Conservation (phyloP, 2,113 vertebrate species). For the Rhineura floridana region DNA sequence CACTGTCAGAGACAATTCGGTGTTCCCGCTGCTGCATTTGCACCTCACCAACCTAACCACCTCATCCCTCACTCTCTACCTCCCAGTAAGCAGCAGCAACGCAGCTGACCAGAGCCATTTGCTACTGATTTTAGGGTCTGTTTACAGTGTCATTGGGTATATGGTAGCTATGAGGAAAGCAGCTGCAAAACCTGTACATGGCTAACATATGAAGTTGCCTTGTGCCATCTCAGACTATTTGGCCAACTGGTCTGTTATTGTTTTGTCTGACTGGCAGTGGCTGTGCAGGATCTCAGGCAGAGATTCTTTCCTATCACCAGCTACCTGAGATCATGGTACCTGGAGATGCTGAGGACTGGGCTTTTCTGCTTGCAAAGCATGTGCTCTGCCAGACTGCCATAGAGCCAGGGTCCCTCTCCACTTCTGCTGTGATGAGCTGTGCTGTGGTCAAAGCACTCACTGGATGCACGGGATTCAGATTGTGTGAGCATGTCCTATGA, state of each 20-base stretch:
- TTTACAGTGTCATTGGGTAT: not conserved
- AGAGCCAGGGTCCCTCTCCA: not conserved
- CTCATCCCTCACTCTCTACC: too few relatives aligned
- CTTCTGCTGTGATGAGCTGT: not conserved
- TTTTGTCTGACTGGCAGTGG: not conserved
- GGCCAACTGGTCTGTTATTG: not conserved
- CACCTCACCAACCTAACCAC: too few relatives aligned
- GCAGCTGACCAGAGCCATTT: too few relatives aligned
- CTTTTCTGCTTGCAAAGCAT: not conserved
- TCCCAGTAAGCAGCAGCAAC: too few relatives aligned
- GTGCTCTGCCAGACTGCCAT: not conserved
- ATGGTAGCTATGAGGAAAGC: not conserved
- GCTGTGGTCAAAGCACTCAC: not conserved
- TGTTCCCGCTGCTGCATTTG: too few relatives aligned
- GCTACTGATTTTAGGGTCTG: not conserved
- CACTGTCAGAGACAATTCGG: too few relatives aligned
- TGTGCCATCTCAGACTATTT: not conserved
- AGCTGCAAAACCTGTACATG: not conserved
- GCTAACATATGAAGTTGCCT: not conserved
- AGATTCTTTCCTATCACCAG: not conserved
- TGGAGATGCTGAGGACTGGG: not conserved
- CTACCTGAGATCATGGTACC: not conserved
- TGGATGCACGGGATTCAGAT: not conserved
- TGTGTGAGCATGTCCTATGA: not conserved
- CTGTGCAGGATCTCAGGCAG: not conserved